A percentile compares a stretch with the other conserved stretches of the same genome.
phyloP scores from a whole-genome alignment of 2,113 vertebrate genomes.

The Cyprinus carpio region DNA sequence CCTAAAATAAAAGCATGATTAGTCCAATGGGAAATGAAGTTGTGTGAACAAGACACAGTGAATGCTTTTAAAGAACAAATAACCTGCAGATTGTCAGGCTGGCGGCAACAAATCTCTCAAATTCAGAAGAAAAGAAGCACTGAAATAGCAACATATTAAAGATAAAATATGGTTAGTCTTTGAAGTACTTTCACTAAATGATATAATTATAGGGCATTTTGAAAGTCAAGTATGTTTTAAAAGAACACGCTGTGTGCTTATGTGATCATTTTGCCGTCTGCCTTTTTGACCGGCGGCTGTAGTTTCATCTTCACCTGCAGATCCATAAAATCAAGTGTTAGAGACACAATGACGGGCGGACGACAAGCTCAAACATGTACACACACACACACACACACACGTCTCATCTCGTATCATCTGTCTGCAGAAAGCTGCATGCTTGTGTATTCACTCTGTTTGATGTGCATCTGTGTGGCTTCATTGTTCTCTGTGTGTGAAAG shows the following conservation, averaged over 20 bases:
- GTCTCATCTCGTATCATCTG: no score
- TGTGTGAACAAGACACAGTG: background rate
- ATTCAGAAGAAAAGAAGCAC: background rate
- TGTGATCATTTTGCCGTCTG: constrained; percentile 42
- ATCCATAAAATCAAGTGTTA: constrained; percentile 19
- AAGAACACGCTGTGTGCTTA: constrained; percentile 14
- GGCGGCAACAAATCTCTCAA: background rate
- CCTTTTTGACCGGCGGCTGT: background rate
- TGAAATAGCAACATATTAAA: background rate
- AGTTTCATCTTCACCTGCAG: constrained; percentile 21
- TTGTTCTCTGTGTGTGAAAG: background rate
- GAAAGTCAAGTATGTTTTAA: constrained; percentile 30
- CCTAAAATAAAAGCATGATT: background rate
- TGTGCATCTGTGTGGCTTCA: background rate
- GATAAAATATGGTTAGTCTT: background rate
- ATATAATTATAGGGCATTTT: background rate
- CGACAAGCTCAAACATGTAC: constrained; percentile 38
- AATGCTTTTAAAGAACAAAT: background rate
- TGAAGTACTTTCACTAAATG: background rate
- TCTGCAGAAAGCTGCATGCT: no score
- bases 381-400: constrained; percentile 17
- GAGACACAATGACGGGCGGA: constrained; percentile 25
- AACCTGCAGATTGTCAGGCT: background rate
- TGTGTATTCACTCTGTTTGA: background rate
- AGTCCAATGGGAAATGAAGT: background rate